A percentile compares a stretch with the other conserved stretches of the same genome.
Evolutionary conservation across 1,140 invertebrate genomes (phyloP).

Genomic region (Yoshiicerus persimilis): DNA sequence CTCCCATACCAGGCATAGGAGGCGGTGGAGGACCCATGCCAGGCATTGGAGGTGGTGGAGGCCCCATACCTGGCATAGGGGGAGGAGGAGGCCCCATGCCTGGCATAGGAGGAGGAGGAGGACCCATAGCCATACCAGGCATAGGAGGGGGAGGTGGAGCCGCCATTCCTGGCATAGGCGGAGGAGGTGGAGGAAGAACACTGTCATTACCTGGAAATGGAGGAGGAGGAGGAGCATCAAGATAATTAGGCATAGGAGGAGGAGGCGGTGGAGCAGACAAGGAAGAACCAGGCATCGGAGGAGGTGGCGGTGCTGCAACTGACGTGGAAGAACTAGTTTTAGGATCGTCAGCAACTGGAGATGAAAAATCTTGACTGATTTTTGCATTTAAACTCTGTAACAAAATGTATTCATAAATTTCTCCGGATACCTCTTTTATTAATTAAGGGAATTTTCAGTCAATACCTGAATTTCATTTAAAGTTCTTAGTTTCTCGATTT

Average conservation of each 20-base stretch:
- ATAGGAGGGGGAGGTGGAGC: slow-evolving; percentile 45
- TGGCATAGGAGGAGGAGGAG: slow-evolving; percentile 49
- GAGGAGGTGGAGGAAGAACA: slow-evolving; percentile 50
- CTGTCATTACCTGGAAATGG: slow-evolving; percentile 53
- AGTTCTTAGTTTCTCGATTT: slow-evolving; percentile 55
- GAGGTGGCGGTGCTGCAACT: slow-evolving; percentile 52
- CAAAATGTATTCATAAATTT: not conserved
- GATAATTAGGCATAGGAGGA: slow-evolving; percentile 46
- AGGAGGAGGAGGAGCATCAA: slow-evolving; percentile 32
- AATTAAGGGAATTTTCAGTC: not conserved
- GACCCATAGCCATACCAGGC: slow-evolving; percentile 28
- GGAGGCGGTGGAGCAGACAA: slow-evolving; percentile 50
- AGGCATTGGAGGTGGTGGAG: slow-evolving; percentile 45
- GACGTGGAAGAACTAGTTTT: not conserved
- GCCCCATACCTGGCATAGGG: slow-evolving; percentile 15
- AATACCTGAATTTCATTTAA: slow-evolving; percentile 54
- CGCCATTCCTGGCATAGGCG: slow-evolving; percentile 48
- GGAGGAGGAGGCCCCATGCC: slow-evolving; percentile 47
- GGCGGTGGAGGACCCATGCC: slow-evolving; percentile 42
- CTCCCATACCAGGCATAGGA: slow-evolving; percentile 33
- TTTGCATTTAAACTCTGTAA: slow-evolving; percentile 51
- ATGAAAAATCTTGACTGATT: slow-evolving; percentile 51
- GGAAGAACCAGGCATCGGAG: slow-evolving; percentile 53
- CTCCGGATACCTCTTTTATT: not conserved
- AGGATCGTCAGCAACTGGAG: slow-evolving; percentile 25